Conservation (phyloP, 2,888 invertebrate species). For the Neuroscelio doddi region DNA sequence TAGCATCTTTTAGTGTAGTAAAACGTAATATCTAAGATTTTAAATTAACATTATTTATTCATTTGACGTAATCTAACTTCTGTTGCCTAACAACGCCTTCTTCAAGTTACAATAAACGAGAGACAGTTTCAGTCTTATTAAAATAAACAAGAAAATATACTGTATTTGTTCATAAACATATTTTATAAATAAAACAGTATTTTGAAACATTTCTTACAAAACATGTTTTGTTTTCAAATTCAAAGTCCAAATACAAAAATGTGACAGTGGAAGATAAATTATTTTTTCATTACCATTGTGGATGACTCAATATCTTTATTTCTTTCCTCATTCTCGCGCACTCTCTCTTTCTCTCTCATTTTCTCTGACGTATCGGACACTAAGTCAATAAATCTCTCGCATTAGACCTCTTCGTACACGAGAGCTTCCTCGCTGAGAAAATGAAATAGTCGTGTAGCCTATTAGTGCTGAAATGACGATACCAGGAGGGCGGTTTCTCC, state of each 20-base stretch:
- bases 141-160: too few species aligned
- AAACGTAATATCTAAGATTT: too few species aligned
- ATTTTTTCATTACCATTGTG: not conserved
- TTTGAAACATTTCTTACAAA: too few species aligned
- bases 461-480: conserved; percentile 27
- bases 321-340: not conserved
- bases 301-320: not conserved
- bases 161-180: too few species aligned
- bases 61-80: too few species aligned
- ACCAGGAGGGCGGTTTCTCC: conserved; percentile 28
- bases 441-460: conserved; percentile 48
- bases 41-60: too few species aligned
- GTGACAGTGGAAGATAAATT: not conserved
- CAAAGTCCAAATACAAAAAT: not conserved
- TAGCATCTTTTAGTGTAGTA: too few species aligned
- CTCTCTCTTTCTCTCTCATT: not conserved
- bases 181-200: too few species aligned
- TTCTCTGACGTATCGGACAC: conserved; percentile 8
- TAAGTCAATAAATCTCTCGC: conserved; percentile 6
- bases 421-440: conserved; percentile 23
- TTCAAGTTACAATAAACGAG: too few species aligned
- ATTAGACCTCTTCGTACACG: conserved; percentile 7
- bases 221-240: too few species aligned
- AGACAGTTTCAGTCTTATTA: too few species aligned
- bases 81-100: too few species aligned